A percentile compares a stretch with the other conserved stretches of the same genome.
phyloP scores from a whole-genome alignment of 2,888 invertebrate genomes.

The Limnephilus rhombicus region DNA sequence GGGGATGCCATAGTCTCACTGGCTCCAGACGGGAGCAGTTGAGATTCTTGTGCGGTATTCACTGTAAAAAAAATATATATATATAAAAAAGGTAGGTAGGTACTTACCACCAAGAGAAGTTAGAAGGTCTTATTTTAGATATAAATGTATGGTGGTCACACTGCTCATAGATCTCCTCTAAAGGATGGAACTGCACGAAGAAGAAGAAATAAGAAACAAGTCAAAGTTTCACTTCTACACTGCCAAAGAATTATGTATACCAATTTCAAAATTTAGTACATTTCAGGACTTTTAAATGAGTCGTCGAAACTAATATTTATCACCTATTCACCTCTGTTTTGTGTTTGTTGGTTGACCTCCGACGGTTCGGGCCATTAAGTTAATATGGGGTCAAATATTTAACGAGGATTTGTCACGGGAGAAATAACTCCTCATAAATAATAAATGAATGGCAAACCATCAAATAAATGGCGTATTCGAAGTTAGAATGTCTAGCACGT shows the following conservation, averaged over 20 bases:
- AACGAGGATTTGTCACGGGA: slow-evolving; percentile 28
- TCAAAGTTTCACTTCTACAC: neutral
- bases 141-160: too few species aligned
- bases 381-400: slow-evolving; percentile 50
- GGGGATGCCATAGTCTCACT: too few species aligned
- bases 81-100: too few species aligned
- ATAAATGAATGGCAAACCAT: neutral
- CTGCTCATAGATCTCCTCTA: neutral
- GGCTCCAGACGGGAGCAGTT: too few species aligned
- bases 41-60: too few species aligned
- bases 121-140: too few species aligned
- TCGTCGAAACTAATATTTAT: slow-evolving; percentile 20
- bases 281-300: neutral
- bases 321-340: slow-evolving; percentile 29
- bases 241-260: neutral
- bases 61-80: too few species aligned
- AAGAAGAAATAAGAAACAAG: neutral
- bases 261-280: neutral
- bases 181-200: neutral
- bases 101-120: too few species aligned
- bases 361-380: slow-evolving; percentile 28
- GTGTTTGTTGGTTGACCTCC: slow-evolving; percentile 27
- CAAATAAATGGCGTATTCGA: neutral
- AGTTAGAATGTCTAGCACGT: neutral
- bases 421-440: neutral